Evolutionary conservation across 2,113 vertebrate species (phyloP), one percentile per base, ranked within the genome.

Genomic region (Gambusia affinis): DNA sequence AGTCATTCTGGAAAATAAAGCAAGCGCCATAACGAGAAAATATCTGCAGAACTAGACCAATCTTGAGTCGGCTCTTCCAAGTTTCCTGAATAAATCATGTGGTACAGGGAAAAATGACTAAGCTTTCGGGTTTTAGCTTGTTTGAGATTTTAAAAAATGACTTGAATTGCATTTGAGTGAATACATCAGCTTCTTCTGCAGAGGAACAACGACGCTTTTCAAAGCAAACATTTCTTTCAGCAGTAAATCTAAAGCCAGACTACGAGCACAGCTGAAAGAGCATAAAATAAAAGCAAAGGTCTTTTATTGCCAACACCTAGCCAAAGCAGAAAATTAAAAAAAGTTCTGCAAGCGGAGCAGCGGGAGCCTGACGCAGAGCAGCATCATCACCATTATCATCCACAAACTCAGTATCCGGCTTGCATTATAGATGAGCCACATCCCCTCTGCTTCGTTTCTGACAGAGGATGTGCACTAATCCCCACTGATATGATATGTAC

Each of bases 401-500:
- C 80, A 73, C 83, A 78, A 60, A 76, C 83, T 74, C 73, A 8
- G 70, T 11, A 64, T 73, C 70, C 44, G 57, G 17, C 0, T 82
- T 91, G 70, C 60, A 88, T 90, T 85, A 89, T 80, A 82, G 64
- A 92, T 88, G 85, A 89, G 62, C 67, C 70, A 35, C 75, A 57
- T 81, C 75, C 72, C 63, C 70, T 85, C 44, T 0, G 67, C 65
- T 67, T 33, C 69, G 31, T 75, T 42, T 62, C 73, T 76, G 72
- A 71, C 73, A 78, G 62, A 80, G 47, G 70, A 77, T 64, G 72
- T 31, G 35, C 67, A 77, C 66, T 70, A 42, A 47, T 60, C 70
- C 35, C 80, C 19, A 4, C 69, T 28, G 69, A 86, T 80, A n/a
- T 57, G 39, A 61, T 27, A 17, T 62, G 1, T 19, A 31, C 3